Percentiles rank a stretch among this genome's conserved stretches.
These are phyloP conservation scores for Megalopta genalis DNA, from an alignment of 1,140 invertebrate genomes.

Conservation along the genomic window DNA sequence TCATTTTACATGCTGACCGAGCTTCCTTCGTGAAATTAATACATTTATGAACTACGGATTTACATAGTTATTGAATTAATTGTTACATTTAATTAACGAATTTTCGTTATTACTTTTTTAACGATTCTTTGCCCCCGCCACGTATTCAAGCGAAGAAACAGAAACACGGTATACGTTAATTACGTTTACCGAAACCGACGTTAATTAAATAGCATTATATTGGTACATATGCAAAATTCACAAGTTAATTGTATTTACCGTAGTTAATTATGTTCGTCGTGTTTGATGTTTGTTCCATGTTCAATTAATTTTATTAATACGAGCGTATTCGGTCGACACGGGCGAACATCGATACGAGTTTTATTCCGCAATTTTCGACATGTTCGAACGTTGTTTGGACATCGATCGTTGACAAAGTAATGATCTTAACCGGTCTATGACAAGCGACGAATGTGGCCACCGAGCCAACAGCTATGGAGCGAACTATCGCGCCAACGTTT, in stretches of 20 bases:
- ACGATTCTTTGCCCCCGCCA: no score
- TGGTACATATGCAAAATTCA: background rate
- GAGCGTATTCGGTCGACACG: background rate
- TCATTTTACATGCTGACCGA: background rate
- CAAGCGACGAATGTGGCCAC: background rate
- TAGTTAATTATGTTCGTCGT: background rate
- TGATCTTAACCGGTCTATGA: background rate
- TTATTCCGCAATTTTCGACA: background rate
- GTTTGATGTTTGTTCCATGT: background rate
- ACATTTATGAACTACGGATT: background rate
- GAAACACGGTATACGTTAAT: background rate
- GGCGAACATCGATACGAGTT: background rate
- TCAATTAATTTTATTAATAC: background rate
- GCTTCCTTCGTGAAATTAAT: background rate
- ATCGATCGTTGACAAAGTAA: background rate
- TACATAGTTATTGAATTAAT: background rate
- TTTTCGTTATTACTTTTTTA: background rate
- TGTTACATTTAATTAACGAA: background rate
- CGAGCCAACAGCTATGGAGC: background rate
- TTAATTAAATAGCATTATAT: background rate
- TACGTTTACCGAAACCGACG: background rate
- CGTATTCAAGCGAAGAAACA: background rate
- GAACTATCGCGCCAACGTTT: background rate
- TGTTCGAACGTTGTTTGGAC: background rate
- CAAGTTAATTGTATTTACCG: background rate